These are phyloP conservation scores for Ptychoptera albimana DNA, from an alignment of 2,888 invertebrate species.

Conservation along the genomic window DNA sequence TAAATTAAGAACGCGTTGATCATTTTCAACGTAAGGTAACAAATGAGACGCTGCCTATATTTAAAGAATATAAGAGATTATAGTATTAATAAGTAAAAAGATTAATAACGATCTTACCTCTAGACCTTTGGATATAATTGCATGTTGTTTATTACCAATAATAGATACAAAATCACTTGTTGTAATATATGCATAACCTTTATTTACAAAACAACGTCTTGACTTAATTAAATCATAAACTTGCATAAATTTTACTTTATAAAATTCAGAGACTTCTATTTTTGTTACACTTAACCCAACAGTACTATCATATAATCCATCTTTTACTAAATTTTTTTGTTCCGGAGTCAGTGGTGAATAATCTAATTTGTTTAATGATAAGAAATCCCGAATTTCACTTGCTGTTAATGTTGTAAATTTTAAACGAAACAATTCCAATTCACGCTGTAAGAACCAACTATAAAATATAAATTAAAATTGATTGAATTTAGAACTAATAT, in stretches of 20 bases:
- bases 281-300: conserved; percentile 35
- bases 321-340: conserved; percentile 46
- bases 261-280: conserved; percentile 50
- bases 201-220: conserved; percentile 61
- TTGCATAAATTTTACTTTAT: conserved; percentile 72
- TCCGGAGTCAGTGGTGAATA: conserved; percentile 49
- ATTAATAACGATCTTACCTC: conserved; percentile 5
- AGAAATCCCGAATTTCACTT: conserved; percentile 44
- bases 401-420: conserved; percentile 47
- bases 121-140: conserved; percentile 26
- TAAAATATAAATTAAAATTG: background rate
- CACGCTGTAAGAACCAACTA: conserved; percentile 75
- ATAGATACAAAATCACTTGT: conserved; percentile 71
- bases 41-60: conserved; percentile 27
- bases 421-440: conserved; percentile 77
- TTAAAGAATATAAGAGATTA: background rate
- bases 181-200: conserved; percentile 79
- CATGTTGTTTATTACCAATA: conserved; percentile 58
- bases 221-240: conserved; percentile 69
- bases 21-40: conserved; percentile 62
- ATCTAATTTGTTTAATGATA: conserved; percentile 48
- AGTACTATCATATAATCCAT: conserved; percentile 44
- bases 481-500: background rate
- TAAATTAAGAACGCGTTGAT: conserved; percentile 60
- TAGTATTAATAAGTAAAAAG: background rate